A percentile compares a stretch with the other conserved stretches of the same genome.
These are phyloP conservation scores for Oryzias celebensis DNA, from an alignment of 2,113 vertebrate genomes.

Conservation along the genomic window DNA sequence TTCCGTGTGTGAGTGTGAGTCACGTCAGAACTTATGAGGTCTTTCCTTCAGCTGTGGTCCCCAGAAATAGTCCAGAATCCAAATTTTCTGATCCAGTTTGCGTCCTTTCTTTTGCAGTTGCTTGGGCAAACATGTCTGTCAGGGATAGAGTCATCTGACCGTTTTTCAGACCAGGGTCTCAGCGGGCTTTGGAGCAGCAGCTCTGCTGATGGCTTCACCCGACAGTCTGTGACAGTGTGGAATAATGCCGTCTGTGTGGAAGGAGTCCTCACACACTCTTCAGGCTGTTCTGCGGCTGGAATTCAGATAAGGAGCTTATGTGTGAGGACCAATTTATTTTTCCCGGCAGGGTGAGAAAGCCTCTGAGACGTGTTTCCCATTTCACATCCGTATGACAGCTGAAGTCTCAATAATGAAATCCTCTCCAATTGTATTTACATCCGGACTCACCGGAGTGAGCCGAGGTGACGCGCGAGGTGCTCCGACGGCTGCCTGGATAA, in stretches of 20 bases:
- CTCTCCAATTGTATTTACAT: conserved; percentile 40
- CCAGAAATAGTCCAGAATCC: no score
- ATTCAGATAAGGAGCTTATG: conserved; percentile 55
- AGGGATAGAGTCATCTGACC: no score
- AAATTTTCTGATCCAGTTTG: no score
- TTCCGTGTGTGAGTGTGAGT: no score
- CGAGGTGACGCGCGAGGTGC: conserved; percentile 14
- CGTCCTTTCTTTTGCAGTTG: no score
- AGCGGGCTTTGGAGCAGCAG: conserved; percentile 8
- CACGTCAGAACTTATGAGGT: no score
- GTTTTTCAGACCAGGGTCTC: conserved; percentile 1
- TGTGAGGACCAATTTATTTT: conserved; percentile 63
- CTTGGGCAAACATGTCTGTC: no score
- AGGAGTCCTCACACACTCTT: conserved; percentile 41
- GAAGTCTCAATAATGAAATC: conserved; percentile 46
- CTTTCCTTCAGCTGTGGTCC: no score
- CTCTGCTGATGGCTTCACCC: conserved; percentile 54
- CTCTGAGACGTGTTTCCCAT: conserved; percentile 34
- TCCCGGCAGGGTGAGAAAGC: conserved; percentile 51
- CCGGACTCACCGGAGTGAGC: conserved; percentile 3
- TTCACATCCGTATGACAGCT: conserved; percentile 40
- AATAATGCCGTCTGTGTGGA: conserved; percentile 42
- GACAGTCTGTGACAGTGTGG: conserved; percentile 50
- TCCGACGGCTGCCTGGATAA: conserved; percentile 12
- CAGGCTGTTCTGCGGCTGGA: conserved; percentile 28